These are phyloP conservation scores for Peromyscus attwateri DNA, from an alignment of 2,797 vertebrate species.

Conservation along the genomic window DNA sequence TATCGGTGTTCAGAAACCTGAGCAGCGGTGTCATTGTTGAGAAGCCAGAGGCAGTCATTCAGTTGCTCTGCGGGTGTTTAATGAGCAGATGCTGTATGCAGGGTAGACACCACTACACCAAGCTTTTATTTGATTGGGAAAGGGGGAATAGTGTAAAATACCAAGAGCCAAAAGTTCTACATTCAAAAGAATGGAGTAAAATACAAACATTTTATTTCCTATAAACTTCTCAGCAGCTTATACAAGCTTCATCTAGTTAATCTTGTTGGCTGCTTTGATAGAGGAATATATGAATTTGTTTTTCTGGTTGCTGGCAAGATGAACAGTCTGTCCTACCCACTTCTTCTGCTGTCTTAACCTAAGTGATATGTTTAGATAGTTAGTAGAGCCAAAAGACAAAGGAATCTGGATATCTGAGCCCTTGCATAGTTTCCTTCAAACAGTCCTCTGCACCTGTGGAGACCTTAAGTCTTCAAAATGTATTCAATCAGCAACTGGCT, in stretches of 20 bases:
- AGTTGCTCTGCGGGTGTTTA: slow-evolving; percentile 24
- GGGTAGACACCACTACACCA: neutral
- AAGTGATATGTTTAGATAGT: neutral
- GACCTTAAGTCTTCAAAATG: neutral
- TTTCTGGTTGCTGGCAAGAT: neutral
- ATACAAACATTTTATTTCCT: neutral
- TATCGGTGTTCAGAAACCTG: slow-evolving; percentile 26
- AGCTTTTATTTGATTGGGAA: neutral
- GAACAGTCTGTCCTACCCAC: neutral
- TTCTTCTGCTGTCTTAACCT: neutral
- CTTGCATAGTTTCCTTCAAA: neutral
- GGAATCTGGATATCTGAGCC: neutral
- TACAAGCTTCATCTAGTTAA: neutral
- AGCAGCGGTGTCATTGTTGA: neutral
- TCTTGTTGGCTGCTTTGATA: neutral
- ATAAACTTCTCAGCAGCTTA: slow-evolving; percentile 10
- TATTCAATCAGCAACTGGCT: neutral
- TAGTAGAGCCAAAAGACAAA: neutral
- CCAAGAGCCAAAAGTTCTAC: neutral
- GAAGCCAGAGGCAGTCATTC: neutral
- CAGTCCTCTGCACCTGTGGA: neutral
- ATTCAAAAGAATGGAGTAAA: neutral
- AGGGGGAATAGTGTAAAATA: neutral
- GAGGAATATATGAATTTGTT: neutral
- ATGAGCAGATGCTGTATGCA: neutral